Conservation (phyloP, 2,888 invertebrate genomes). For the Ptychoptera albimana region DNA sequence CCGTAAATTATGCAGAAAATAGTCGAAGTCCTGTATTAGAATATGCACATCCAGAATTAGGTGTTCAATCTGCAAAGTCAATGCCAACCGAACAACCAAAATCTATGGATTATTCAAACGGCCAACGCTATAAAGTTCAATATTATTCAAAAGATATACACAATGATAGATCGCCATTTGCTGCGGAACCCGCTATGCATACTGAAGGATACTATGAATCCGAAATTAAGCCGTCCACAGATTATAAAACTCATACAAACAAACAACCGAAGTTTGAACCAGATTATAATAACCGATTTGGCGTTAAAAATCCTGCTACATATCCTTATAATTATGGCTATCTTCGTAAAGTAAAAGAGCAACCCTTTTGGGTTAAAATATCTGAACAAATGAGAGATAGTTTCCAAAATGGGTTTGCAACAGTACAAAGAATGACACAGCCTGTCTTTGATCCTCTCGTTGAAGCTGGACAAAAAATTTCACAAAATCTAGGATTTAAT, state of each 20-base stretch:
- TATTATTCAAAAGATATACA: slow-evolving; percentile 19
- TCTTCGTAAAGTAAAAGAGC: slow-evolving; percentile 39
- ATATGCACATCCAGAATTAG: slow-evolving; percentile 65
- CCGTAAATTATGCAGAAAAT: slow-evolving; percentile 48
- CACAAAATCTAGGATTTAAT: slow-evolving; percentile 51
- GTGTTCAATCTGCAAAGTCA: slow-evolving; percentile 56
- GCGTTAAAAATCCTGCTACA: slow-evolving; percentile 33
- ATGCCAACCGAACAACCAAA: slow-evolving; percentile 28
- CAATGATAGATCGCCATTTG: slow-evolving; percentile 14
- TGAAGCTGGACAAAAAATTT: slow-evolving; percentile 65
- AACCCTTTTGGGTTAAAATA: slow-evolving; percentile 55
- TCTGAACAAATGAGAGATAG: slow-evolving; percentile 58
- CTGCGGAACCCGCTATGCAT: background rate
- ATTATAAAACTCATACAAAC: slow-evolving; percentile 5
- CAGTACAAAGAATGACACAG: slow-evolving; percentile 36
- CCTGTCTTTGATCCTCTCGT: slow-evolving; percentile 53
- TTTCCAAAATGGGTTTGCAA: slow-evolving; percentile 51
- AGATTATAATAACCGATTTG: slow-evolving; percentile 33
- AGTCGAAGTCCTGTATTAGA: slow-evolving; percentile 59
- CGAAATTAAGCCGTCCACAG: slow-evolving; percentile 16
- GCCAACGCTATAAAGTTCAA: slow-evolving; percentile 13
- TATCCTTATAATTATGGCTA: slow-evolving; percentile 47
- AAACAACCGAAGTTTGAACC: slow-evolving; percentile 30
- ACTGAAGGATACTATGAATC: background rate
- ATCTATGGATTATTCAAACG: slow-evolving; percentile 11